Conservation (phyloP, 2,888 invertebrate species). For the Caenorhabditis doughertyi region DNA sequence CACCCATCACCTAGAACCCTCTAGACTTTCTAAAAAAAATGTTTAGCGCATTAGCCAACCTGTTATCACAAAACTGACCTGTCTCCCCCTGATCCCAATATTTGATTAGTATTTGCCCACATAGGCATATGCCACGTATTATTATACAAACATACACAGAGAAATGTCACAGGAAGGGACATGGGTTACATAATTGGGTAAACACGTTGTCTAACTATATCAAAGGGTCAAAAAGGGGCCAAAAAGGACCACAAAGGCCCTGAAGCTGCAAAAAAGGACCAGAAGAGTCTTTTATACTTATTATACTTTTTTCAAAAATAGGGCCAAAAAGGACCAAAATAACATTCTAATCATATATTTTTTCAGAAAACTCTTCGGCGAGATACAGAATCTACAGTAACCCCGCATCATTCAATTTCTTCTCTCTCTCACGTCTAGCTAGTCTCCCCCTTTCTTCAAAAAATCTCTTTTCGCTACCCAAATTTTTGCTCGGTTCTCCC, state of each 20-base stretch:
- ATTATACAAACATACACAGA: slow-evolving; percentile 14
- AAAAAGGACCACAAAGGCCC: too few relatives aligned
- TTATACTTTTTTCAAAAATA: too few relatives aligned
- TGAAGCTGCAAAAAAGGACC: too few relatives aligned
- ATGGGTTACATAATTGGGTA: background rate
- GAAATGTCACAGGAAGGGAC: slow-evolving; percentile 6
- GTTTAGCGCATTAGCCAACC: slow-evolving; percentile 32
- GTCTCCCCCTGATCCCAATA: background rate
- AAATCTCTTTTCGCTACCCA: slow-evolving; percentile 12
- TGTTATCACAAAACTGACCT: slow-evolving; percentile 23
- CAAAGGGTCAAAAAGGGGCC: background rate
- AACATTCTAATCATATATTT: background rate
- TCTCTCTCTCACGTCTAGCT: slow-evolving; percentile 5
- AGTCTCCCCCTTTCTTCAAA: background rate
- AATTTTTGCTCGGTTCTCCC: background rate
- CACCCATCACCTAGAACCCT: background rate
- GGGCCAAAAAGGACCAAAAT: too few relatives aligned
- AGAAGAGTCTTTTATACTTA: too few relatives aligned
- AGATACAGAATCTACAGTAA: slow-evolving; percentile 61
- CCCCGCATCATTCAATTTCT: background rate
- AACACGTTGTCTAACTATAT: slow-evolving; percentile 18
- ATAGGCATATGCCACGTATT: too few relatives aligned
- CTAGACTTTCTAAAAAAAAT: background rate
- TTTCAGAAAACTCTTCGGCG: slow-evolving; percentile 67
- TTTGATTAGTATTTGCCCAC: slow-evolving; percentile 8